Evolutionary conservation across 2,113 vertebrate species (phyloP).

Genomic region (Ginglymostoma cirratum): DNA sequence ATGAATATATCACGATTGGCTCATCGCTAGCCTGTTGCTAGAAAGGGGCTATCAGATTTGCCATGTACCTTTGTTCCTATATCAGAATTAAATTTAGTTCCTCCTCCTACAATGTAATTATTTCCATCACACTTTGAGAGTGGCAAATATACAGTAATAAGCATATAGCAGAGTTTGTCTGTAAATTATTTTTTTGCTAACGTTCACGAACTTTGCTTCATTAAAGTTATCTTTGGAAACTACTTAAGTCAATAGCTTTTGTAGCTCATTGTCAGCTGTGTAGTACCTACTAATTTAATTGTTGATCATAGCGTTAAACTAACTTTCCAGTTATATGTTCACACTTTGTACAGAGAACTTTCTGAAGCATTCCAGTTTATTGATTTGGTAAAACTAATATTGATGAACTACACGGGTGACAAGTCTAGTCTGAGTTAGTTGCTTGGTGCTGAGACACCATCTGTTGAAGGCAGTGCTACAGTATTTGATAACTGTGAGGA

Average conservation of each 20-base stretch:
- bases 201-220: background rate
- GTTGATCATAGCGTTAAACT: background rate
- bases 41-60: background rate
- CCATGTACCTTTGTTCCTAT: background rate
- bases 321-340: background rate
- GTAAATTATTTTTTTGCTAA: background rate
- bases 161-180: background rate
- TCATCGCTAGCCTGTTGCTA: background rate
- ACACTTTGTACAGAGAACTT: background rate
- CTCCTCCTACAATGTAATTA: too few relatives aligned
- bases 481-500: background rate
- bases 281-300: background rate
- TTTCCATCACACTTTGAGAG: background rate
- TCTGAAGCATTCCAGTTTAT: background rate
- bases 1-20: background rate
- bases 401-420: background rate
- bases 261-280: slow-evolving; percentile 7
- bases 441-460: background rate
- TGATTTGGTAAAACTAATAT: background rate
- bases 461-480: background rate
- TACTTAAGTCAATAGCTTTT: background rate
- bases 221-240: background rate
- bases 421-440: background rate
- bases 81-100: background rate
- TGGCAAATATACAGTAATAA: slow-evolving; percentile 13